Percentiles rank a stretch among this genome's conserved stretches.
phyloP scores from a whole-genome alignment of 2,888 invertebrate species.

The Bunonema sp. region DNA sequence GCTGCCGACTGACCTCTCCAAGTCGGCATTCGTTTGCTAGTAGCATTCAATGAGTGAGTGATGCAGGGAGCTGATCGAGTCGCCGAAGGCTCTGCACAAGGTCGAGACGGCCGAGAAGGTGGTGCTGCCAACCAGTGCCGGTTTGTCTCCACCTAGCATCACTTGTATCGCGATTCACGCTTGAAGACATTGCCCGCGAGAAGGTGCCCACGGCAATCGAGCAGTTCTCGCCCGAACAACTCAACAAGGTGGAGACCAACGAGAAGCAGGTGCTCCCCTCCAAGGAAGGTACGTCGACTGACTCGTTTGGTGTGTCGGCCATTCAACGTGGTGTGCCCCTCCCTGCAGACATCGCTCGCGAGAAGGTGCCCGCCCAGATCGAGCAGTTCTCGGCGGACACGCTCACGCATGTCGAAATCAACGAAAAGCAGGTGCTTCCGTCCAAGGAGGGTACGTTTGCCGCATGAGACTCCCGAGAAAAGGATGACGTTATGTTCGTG shows the following conservation, averaged over 20 bases:
- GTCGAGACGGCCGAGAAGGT: slow-evolving; percentile 35
- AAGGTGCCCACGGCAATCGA: slow-evolving; percentile 21
- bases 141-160: too few species aligned
- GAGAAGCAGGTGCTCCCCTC: slow-evolving; percentile 38
- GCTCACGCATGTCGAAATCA: slow-evolving; percentile 16
- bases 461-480: background rate
- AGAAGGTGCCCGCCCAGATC: slow-evolving; percentile 22
- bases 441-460: slow-evolving; percentile 16
- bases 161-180: too few species aligned
- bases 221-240: slow-evolving; percentile 16
- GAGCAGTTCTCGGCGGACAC: slow-evolving; percentile 11
- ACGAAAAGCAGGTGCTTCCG: slow-evolving; percentile 20
- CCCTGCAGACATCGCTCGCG: slow-evolving; percentile 11
- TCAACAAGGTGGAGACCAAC: slow-evolving; percentile 30
- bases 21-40: too few species aligned
- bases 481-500: slow-evolving; percentile 2
- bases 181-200: slow-evolving; percentile 16
- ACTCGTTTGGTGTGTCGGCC: too few species aligned
- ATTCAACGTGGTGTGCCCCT: background rate
- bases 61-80: too few species aligned
- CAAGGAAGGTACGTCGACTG: slow-evolving; percentile 24
- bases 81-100: slow-evolving; percentile 32
- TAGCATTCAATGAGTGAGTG: too few species aligned
- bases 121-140: slow-evolving; percentile 31
- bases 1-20: too few species aligned